phyloP scores from a whole-genome alignment of 2,797 vertebrate genomes.

The Natrix natrix region DNA sequence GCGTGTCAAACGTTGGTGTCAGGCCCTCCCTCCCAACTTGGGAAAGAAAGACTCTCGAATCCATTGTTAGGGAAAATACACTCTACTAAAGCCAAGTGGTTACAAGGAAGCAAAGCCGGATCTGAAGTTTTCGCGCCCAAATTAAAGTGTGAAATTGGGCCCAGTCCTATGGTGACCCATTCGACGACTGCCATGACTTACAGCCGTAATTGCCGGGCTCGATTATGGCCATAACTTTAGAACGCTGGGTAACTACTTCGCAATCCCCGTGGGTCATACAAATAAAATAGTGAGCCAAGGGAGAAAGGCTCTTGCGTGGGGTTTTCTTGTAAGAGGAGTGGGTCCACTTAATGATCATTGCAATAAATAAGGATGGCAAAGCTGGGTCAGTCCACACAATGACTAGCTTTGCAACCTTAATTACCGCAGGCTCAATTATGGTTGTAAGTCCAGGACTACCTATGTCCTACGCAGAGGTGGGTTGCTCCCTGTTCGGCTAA shows the following conservation, averaged over 20 bases:
- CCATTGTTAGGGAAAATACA: not conserved
- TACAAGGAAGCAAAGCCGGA: not conserved
- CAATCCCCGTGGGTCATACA: too few relatives aligned
- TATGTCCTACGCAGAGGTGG: not conserved
- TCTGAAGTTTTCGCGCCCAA: not conserved
- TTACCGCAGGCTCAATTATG: not conserved
- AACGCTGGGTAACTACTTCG: not conserved
- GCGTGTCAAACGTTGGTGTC: accelerated
- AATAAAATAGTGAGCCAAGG: not conserved
- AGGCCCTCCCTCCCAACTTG: not conserved
- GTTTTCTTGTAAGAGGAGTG: not conserved
- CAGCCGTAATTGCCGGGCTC: not conserved
- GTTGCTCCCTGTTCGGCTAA: too few relatives aligned
- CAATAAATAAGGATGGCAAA: not conserved
- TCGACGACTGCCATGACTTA: not conserved
- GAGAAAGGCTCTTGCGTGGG: not conserved
- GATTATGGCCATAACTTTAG: not conserved
- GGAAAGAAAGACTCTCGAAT: not conserved
- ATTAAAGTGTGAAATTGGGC: not conserved
- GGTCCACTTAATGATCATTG: not conserved
- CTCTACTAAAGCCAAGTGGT: not conserved
- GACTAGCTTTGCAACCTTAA: not conserved
- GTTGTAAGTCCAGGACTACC: too few relatives aligned
- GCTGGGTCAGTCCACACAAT: not conserved
- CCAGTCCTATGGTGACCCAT: not conserved